Evolutionary conservation across 2,797 vertebrate species (phyloP).

Genomic region (Semotilus atromaculatus): DNA sequence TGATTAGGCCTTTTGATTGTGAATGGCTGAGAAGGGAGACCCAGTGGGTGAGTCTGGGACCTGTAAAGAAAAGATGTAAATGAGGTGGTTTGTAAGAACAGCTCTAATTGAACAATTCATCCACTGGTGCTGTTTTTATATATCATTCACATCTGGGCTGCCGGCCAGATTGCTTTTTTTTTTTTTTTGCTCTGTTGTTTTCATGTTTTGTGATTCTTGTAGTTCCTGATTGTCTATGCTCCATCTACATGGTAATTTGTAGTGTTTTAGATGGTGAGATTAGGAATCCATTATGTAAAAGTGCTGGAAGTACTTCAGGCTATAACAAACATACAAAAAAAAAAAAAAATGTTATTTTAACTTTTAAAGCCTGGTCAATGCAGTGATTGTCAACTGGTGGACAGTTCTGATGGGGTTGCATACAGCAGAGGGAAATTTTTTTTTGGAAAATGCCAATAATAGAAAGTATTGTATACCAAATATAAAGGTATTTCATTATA

Average conservation of each 20-base stretch:
- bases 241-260: background rate
- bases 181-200: background rate
- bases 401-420: background rate
- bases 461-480: background rate
- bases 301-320: slow-evolving; percentile 36
- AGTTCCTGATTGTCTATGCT: slow-evolving; percentile 36
- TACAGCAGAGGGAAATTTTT: background rate
- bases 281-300: slow-evolving; percentile 22
- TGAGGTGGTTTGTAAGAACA: slow-evolving; percentile 42
- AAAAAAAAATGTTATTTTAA: background rate
- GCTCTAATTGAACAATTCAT: slow-evolving; percentile 57
- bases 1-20: slow-evolving; percentile 68
- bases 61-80: slow-evolving; percentile 50
- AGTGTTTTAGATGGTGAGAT: slow-evolving; percentile 14
- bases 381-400: background rate
- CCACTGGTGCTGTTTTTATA: slow-evolving; percentile 25
- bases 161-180: slow-evolving; percentile 32
- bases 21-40: slow-evolving; percentile 37
- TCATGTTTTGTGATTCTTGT: slow-evolving; percentile 16
- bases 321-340: background rate
- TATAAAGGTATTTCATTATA: background rate
- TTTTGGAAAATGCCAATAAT: background rate
- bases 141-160: slow-evolving; percentile 24
- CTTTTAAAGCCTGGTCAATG: background rate
- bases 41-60: slow-evolving; percentile 56